phyloP scores from a whole-genome alignment of 2,797 vertebrate genomes.

The Numenius phaeopus region DNA sequence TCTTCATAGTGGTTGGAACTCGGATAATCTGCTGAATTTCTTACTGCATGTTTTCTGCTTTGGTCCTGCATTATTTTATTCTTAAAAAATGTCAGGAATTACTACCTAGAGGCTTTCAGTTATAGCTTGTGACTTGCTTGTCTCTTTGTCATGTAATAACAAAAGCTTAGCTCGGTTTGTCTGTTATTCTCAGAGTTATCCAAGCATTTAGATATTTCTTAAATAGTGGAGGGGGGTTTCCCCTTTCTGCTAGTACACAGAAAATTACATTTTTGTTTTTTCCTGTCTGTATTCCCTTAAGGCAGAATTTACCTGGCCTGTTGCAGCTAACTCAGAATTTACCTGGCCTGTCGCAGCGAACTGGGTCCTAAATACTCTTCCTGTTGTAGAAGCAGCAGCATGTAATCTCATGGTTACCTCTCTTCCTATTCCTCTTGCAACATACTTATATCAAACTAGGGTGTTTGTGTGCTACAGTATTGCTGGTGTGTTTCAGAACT shows the following conservation, averaged over 20 bases:
- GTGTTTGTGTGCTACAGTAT: fast-evolving
- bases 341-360: background rate
- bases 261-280: background rate
- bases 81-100: slow-evolving; percentile 51
- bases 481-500: background rate
- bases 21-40: background rate
- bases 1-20: background rate
- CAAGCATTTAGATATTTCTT: background rate
- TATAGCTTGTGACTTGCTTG: background rate
- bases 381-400: background rate
- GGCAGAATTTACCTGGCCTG: background rate
- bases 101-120: slow-evolving; percentile 8
- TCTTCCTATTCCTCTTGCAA: background rate
- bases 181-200: background rate
- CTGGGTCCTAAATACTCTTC: background rate
- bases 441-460: fast-evolving
- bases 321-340: background rate
- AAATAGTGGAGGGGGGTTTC: background rate
- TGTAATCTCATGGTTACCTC: background rate
- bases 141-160: background rate
- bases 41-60: background rate
- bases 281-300: background rate
- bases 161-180: background rate
- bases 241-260: background rate
- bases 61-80: background rate